Conservation (phyloP, 53 echinoderm and acorn worm genomes). For the Luidia sarsii region DNA sequence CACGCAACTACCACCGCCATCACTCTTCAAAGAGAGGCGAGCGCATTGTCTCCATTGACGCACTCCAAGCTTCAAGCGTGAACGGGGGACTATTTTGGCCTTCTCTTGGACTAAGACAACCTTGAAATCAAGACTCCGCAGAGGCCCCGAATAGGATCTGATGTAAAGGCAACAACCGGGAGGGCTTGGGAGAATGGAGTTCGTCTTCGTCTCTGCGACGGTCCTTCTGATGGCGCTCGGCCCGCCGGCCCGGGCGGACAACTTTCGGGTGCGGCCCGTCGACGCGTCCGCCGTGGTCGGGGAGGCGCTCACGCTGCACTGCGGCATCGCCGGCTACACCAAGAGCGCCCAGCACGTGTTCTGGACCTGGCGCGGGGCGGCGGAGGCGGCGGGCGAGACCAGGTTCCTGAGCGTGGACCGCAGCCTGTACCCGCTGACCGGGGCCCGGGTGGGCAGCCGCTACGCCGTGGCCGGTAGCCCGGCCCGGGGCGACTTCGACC, state of each 20-base stretch:
- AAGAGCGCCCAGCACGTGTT: conserved; percentile 31
- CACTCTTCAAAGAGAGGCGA: neutral
- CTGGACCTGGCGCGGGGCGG: conserved; percentile 40
- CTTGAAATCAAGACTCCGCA: too few relatives aligned
- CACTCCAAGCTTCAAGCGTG: too few relatives aligned
- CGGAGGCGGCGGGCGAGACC: conserved; percentile 9
- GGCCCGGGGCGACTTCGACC: conserved; percentile 42
- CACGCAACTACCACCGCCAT: too few relatives aligned
- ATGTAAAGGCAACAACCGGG: neutral
- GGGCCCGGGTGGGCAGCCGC: conserved; percentile 19
- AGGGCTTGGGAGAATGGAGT: neutral
- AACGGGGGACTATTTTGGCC: too few relatives aligned
- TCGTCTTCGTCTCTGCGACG: neutral
- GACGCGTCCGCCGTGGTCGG: conserved; percentile 7
- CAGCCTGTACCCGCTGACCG: conserved; percentile 27
- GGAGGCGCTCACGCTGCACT: conserved; percentile 23
- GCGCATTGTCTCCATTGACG: too few relatives aligned
- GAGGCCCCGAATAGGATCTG: neutral
- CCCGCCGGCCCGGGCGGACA: conserved; percentile 3
- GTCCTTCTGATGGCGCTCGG: neutral
- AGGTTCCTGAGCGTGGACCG: conserved; percentile 58
- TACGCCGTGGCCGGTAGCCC: conserved; percentile 51
- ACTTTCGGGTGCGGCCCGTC: neutral
- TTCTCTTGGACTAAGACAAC: too few relatives aligned
- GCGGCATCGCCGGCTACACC: conserved; percentile 52